These are phyloP conservation scores for Selenia dentaria DNA, from an alignment of 2,888 invertebrate genomes.

Conservation along the genomic window DNA sequence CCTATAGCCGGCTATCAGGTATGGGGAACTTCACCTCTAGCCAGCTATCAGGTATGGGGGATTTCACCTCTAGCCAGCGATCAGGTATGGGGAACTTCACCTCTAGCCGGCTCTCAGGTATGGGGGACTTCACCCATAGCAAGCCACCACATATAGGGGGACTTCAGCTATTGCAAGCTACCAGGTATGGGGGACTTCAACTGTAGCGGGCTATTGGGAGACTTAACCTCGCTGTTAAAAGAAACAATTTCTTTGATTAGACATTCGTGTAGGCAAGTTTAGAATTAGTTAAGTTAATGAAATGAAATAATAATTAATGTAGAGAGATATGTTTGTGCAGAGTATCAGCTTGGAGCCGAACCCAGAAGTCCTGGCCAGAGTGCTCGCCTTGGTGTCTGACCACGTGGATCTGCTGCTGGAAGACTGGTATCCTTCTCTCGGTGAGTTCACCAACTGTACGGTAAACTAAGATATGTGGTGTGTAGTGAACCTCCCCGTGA, in stretches of 20 bases:
- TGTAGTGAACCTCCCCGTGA: too few relatives aligned
- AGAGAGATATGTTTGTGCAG: slow-evolving; percentile 59
- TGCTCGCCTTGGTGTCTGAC: slow-evolving; percentile 95
- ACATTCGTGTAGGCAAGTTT: too few relatives aligned
- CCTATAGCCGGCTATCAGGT: slow-evolving; percentile 83
- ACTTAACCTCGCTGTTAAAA: too few relatives aligned
- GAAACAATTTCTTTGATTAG: too few relatives aligned
- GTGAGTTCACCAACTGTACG: slow-evolving; percentile 63
- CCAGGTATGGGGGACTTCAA: slow-evolving; percentile 68
- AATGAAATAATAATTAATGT: too few relatives aligned
- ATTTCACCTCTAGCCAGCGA: slow-evolving; percentile 82
- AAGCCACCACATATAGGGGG: not conserved
- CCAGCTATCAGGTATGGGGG: slow-evolving; percentile 79
- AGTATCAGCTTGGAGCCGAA: slow-evolving; percentile 91
- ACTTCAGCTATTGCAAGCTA: slow-evolving; percentile 81
- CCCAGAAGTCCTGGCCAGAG: slow-evolving; percentile 90
- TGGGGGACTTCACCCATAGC: too few relatives aligned
- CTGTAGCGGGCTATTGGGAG: slow-evolving; percentile 77
- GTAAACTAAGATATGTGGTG: too few relatives aligned
- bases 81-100: slow-evolving; percentile 68
- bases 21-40: slow-evolving; percentile 63
- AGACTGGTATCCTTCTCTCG: slow-evolving; percentile 98
- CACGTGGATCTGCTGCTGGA: slow-evolving; percentile 98
- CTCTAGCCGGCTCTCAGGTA: slow-evolving; percentile 81
- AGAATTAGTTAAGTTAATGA: too few relatives aligned